Conservation (phyloP, 2,888 invertebrate species). For the Linnaemya vulpina region DNA sequence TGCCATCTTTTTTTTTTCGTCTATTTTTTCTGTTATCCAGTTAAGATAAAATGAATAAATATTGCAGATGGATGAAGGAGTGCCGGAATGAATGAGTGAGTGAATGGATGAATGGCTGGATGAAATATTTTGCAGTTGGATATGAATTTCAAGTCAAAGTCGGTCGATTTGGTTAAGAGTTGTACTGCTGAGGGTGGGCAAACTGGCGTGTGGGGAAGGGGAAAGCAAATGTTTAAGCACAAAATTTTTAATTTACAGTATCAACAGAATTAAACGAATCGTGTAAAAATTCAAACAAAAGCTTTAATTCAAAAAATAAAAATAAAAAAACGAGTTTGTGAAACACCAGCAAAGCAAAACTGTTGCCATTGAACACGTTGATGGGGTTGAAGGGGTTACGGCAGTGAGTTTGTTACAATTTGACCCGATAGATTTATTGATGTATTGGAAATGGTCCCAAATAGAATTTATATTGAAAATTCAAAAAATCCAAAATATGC, state of each 20-base stretch:
- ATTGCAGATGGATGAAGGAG: slow-evolving; percentile 37
- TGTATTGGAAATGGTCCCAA: no score
- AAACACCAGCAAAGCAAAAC: background rate
- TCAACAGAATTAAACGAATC: slow-evolving; percentile 82
- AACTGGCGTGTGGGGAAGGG: background rate
- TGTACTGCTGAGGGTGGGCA: slow-evolving; percentile 27
- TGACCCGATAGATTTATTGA: background rate
- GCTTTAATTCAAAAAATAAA: slow-evolving; percentile 38
- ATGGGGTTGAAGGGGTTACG: background rate
- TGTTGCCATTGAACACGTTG: background rate
- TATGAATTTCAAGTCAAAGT: slow-evolving; percentile 41
- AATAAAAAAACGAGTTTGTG: slow-evolving; percentile 2
- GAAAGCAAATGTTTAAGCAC: slow-evolving; percentile 78
- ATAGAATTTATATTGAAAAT: no score
- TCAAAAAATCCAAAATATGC: no score
- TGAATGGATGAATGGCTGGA: slow-evolving; percentile 39
- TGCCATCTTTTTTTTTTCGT: background rate
- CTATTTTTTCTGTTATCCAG: no score
- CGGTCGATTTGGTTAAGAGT: slow-evolving; percentile 56
- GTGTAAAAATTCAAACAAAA: slow-evolving; percentile 74
- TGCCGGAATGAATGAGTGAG: slow-evolving; percentile 8
- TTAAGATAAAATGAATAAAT: slow-evolving; percentile 67
- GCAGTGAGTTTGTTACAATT: background rate
- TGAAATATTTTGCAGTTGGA: slow-evolving; percentile 7
- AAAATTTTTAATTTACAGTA: slow-evolving; percentile 81